Evolutionary conservation across 2,888 invertebrate species (phyloP).

Genomic region (Diarsia rubi): DNA sequence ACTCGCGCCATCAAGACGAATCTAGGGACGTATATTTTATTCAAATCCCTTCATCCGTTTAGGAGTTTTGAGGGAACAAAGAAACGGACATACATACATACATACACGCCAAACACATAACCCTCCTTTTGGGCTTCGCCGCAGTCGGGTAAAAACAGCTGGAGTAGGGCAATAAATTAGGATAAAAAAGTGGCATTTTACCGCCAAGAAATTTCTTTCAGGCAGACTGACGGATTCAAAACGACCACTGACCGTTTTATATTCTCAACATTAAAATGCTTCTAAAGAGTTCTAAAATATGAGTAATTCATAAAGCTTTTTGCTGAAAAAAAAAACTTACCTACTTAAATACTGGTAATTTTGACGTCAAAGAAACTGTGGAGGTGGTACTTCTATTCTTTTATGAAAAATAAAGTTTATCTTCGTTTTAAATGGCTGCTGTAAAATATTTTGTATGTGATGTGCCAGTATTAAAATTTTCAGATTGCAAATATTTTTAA

Average conservation of each 20-base stretch:
- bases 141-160: too few relatives aligned
- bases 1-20: too few relatives aligned
- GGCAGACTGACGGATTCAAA: neutral
- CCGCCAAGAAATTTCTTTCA: conserved; percentile 20
- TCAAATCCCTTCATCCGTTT: too few relatives aligned
- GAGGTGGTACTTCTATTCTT: neutral
- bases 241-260: neutral
- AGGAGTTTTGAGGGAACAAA: too few relatives aligned
- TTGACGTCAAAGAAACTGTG: neutral
- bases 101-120: too few relatives aligned
- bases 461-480: neutral
- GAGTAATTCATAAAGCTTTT: neutral
- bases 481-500: neutral
- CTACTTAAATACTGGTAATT: too few relatives aligned
- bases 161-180: neutral
- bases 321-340: neutral
- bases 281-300: neutral
- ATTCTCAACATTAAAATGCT: neutral
- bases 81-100: too few relatives aligned
- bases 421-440: neutral
- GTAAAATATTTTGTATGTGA: neutral
- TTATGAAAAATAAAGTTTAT: neutral
- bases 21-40: too few relatives aligned
- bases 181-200: conserved; percentile 20
- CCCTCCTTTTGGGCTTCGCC: too few relatives aligned